These are phyloP conservation scores for Meandrina meandrites DNA, from an alignment of 92 coral and sea anemone genomes.

Conservation along the genomic window DNA sequence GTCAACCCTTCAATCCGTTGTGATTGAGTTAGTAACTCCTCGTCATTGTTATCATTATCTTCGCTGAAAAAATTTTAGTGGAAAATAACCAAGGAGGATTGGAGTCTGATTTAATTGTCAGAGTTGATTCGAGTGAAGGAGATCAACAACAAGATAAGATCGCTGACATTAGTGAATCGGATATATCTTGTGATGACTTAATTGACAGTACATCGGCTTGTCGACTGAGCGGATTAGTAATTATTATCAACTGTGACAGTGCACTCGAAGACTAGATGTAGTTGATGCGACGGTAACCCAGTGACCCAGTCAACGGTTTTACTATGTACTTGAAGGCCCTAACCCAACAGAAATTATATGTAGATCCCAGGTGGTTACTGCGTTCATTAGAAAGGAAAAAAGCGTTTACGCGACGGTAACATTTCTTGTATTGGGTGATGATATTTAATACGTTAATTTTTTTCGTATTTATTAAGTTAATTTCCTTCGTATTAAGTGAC, in stretches of 20 bases:
- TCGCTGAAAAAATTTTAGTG: neutral
- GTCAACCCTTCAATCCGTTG: conserved; percentile 3
- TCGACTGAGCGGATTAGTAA: conserved; percentile 15
- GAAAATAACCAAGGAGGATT: neutral
- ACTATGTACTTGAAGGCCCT: conserved; percentile 43
- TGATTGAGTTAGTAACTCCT: neutral
- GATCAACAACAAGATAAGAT: no score
- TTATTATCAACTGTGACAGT: conserved; percentile 9
- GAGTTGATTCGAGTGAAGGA: neutral
- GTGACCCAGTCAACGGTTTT: conserved; percentile 2
- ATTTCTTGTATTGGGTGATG: neutral
- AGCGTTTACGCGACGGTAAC: neutral
- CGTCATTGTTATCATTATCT: neutral
- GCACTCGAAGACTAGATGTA: neutral
- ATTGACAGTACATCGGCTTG: neutral
- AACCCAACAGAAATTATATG: neutral
- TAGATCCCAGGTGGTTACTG: neutral
- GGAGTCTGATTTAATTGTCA: neutral
- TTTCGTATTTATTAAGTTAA: no score
- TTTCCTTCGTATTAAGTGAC: no score
- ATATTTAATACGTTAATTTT: no score
- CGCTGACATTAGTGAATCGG: neutral
- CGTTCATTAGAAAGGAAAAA: neutral
- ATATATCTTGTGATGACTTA: neutral
- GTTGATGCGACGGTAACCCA: conserved; percentile 22